Evolutionary conservation across 2,113 vertebrate genomes (phyloP).

Genomic region (Ursus arctos): DNA sequence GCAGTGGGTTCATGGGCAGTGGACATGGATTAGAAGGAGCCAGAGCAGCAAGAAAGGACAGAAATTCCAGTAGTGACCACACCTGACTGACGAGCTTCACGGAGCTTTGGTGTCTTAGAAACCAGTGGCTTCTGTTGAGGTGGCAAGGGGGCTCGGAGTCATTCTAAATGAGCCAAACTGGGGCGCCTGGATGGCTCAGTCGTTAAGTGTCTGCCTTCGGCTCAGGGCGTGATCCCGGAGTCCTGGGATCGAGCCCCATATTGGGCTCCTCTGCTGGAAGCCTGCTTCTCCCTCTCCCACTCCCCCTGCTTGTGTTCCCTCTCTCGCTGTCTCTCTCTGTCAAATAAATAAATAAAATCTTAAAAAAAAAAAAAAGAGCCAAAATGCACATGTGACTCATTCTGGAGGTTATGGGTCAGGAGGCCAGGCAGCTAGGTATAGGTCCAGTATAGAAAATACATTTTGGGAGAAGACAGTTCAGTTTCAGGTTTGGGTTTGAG

Average conservation of each 20-base stretch:
- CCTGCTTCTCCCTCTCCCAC: too few relatives aligned
- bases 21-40: background rate
- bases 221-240: too few relatives aligned
- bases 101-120: background rate
- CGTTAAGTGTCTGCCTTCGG: too few relatives aligned
- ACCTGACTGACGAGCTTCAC: background rate
- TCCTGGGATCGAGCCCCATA: too few relatives aligned
- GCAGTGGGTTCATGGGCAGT: background rate
- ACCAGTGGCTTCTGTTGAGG: fast-evolving
- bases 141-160: background rate
- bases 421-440: background rate
- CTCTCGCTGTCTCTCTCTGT: too few relatives aligned
- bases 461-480: background rate
- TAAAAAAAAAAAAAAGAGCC: background rate
- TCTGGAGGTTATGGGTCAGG: too few relatives aligned
- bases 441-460: background rate
- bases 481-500: background rate
- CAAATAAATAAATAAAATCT: too few relatives aligned
- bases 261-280: too few relatives aligned
- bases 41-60: background rate
- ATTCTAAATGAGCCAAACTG: background rate
- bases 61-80: background rate
- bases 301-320: too few relatives aligned
- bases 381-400: background rate
- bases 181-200: too few relatives aligned